These are phyloP conservation scores for Nannospalax galili DNA, from an alignment of 2,113 vertebrate genomes.

Conservation along the genomic window DNA sequence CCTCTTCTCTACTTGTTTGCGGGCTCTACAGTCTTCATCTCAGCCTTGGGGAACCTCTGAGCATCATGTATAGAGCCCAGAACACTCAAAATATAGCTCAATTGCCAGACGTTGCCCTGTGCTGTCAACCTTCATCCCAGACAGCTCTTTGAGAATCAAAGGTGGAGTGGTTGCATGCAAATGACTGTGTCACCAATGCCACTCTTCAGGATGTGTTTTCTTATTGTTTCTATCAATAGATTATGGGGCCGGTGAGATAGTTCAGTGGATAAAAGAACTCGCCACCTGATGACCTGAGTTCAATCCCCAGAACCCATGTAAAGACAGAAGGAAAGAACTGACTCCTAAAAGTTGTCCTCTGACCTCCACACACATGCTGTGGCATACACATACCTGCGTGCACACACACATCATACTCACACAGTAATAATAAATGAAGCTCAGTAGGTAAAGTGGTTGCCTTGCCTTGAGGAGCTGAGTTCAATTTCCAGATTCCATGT, in stretches of 20 bases:
- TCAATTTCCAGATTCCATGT: background rate
- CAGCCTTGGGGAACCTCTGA: background rate
- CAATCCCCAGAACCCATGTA: background rate
- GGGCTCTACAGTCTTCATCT: background rate
- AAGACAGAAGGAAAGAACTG: background rate
- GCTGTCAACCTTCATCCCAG: background rate
- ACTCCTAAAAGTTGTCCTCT: background rate
- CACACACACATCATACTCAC: background rate
- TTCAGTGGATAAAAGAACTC: background rate
- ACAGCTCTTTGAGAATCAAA: conserved; percentile 11
- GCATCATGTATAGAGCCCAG: background rate
- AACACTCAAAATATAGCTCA: background rate
- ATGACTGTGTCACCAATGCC: background rate
- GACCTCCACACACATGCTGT: background rate
- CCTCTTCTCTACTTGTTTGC: background rate
- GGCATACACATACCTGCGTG: background rate
- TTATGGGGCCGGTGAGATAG: background rate
- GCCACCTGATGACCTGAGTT: background rate
- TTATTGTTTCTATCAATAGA: background rate
- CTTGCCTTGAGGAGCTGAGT: background rate
- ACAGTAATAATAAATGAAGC: background rate
- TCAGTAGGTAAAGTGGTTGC: background rate
- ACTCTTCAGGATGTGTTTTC: background rate
- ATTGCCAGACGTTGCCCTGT: background rate
- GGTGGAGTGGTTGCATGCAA: background rate